Percentiles rank a stretch among this genome's conserved stretches.
Evolutionary conservation across 2,113 vertebrate species (phyloP).

Genomic region (Charadrius vociferus): DNA sequence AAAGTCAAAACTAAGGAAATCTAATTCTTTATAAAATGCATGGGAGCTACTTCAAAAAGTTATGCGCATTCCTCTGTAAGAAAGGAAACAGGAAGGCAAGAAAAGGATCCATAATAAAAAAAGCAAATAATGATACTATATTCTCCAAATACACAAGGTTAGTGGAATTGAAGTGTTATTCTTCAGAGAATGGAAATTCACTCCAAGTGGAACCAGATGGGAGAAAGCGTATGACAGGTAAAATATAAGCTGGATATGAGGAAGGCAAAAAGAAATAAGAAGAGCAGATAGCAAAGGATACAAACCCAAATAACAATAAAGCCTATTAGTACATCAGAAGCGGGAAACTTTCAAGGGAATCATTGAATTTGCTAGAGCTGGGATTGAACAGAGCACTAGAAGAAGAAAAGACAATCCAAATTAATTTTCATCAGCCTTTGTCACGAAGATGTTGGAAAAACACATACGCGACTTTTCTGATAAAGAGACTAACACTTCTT

Average conservation of each 20-base stretch:
- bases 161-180: not conserved
- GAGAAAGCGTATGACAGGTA: not conserved
- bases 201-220: not conserved
- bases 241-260: not conserved
- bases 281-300: not conserved
- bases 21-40: not conserved
- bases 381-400: not conserved
- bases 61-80: not conserved
- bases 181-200: slow-evolving; percentile 20
- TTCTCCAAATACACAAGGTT: not conserved
- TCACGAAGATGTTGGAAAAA: not conserved
- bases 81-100: not conserved
- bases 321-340: not conserved
- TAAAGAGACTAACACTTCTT: not conserved
- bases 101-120: not conserved
- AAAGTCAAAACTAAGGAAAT: slow-evolving; percentile 18
- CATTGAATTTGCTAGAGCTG: not conserved
- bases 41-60: slow-evolving; percentile 6
- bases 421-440: not conserved
- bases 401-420: not conserved
- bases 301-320: not conserved
- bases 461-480: not conserved
- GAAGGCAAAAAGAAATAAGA: not conserved
- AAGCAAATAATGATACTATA: not conserved
- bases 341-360: slow-evolving; percentile 1